phyloP scores from a whole-genome alignment of 2,797 vertebrate genomes.

The Sebastes ruberrimus region DNA sequence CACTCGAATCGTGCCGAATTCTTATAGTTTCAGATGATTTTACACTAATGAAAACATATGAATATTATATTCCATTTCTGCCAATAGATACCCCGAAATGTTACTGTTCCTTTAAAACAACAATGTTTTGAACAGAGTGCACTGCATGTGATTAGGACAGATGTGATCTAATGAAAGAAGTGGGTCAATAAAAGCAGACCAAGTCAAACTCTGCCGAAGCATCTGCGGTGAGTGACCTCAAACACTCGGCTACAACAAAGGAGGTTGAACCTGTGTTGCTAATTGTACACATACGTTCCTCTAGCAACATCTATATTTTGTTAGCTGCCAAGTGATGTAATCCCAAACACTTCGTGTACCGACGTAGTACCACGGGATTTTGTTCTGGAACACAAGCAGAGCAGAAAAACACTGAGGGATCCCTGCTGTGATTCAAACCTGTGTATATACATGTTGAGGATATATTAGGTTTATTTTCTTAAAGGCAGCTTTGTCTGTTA shows the following conservation, averaged over 20 bases:
- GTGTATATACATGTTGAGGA: constrained; percentile 17
- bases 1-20: no score
- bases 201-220: constrained; percentile 25
- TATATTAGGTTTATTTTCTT: constrained; percentile 19
- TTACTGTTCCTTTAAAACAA: not conserved
- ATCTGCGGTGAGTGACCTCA: constrained; percentile 42
- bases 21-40: no score
- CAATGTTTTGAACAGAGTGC: not conserved
- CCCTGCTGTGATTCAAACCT: constrained; percentile 54
- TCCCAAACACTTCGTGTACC: constrained; percentile 53
- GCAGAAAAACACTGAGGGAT: constrained; percentile 56
- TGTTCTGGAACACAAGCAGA: constrained; percentile 56
- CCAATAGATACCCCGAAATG: no score
- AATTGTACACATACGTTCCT: constrained; percentile 70
- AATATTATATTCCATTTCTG: no score
- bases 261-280: constrained; percentile 20
- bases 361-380: constrained; percentile 32
- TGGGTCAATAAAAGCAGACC: constrained; percentile 20
- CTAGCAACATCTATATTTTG: constrained; percentile 64
- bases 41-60: no score
- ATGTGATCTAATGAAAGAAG: constrained; percentile 15
- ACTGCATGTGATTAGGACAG: not conserved
- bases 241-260: constrained; percentile 37
- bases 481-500: constrained; percentile 25
- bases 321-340: constrained; percentile 69